phyloP scores from a whole-genome alignment of 2,888 invertebrate species.

The Dicranocentrus wangi region DNA sequence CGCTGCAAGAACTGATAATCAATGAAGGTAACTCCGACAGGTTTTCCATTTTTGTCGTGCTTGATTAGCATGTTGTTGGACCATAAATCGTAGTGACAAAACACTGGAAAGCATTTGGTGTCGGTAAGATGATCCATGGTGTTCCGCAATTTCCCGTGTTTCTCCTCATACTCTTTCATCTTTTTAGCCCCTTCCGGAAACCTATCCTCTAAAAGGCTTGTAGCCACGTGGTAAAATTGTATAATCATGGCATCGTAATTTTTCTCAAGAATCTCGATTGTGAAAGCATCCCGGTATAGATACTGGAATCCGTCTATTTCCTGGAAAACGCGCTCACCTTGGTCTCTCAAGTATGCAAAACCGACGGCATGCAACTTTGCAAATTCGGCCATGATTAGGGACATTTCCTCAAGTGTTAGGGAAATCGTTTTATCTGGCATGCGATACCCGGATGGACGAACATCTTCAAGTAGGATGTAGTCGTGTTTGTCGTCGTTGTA shows the following conservation, averaged over 20 bases:
- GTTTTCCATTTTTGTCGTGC: constrained; percentile 49
- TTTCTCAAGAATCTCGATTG: too few relatives aligned
- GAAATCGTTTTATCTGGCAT: constrained; percentile 67
- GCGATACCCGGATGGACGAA: constrained; percentile 65
- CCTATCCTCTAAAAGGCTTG: constrained; percentile 10
- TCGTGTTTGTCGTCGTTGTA: constrained; percentile 64
- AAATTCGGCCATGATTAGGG: constrained; percentile 57
- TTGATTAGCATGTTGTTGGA: constrained; percentile 68
- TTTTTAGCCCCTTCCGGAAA: constrained; percentile 53
- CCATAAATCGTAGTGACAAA: constrained; percentile 69
- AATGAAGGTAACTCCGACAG: constrained; percentile 60
- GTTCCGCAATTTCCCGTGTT: not conserved
- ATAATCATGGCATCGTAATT: constrained; percentile 15
- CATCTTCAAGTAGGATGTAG: constrained; percentile 67
- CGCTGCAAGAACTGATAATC: constrained; percentile 63
- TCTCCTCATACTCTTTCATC: constrained; percentile 43
- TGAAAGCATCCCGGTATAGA: constrained; percentile 21
- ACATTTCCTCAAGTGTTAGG: constrained; percentile 52
- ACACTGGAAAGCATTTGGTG: constrained; percentile 57
- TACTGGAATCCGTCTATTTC: constrained; percentile 42
- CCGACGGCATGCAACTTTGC: constrained; percentile 67
- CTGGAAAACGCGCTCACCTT: constrained; percentile 51
- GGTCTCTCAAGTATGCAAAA: constrained; percentile 55
- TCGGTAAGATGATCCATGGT: constrained; percentile 40
- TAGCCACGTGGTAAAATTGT: constrained; percentile 37